These are phyloP conservation scores for Teleogryllus oceanicus DNA, from an alignment of 2,888 invertebrate species.

Conservation along the genomic window DNA sequence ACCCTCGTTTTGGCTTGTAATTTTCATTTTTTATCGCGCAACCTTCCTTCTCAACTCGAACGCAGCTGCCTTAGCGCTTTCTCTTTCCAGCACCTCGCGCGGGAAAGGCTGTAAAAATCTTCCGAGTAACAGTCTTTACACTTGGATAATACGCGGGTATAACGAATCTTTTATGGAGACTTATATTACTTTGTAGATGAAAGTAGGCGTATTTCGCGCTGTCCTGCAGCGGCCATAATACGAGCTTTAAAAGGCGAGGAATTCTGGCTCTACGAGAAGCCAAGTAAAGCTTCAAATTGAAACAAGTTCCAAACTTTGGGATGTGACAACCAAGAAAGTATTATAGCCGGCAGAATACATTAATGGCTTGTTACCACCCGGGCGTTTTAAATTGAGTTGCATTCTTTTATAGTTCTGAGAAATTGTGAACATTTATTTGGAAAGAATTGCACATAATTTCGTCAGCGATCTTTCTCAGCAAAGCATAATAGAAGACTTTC, in stretches of 20 bases:
- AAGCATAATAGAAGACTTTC: too few species aligned
- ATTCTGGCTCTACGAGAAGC: background rate
- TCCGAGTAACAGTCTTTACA: slow-evolving; percentile 25
- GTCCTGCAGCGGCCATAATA: background rate
- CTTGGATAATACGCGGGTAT: slow-evolving; percentile 25
- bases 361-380: background rate
- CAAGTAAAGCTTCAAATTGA: background rate
- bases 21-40: slow-evolving; percentile 7
- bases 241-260: background rate
- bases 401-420: background rate
- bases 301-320: background rate
- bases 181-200: slow-evolving; percentile 29
- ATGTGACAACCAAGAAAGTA: background rate
- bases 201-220: slow-evolving; percentile 20
- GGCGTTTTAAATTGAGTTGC: background rate
- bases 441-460: background rate
- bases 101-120: slow-evolving; percentile 23
- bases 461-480: too few species aligned
- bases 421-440: background rate
- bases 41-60: background rate
- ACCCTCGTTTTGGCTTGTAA: background rate
- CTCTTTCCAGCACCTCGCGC: background rate
- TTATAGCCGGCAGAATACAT: background rate
- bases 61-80: background rate
- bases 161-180: slow-evolving; percentile 29